These are phyloP conservation scores for Megastigmus dorsalis DNA, from an alignment of 2,888 invertebrate species.

Conservation along the genomic window DNA sequence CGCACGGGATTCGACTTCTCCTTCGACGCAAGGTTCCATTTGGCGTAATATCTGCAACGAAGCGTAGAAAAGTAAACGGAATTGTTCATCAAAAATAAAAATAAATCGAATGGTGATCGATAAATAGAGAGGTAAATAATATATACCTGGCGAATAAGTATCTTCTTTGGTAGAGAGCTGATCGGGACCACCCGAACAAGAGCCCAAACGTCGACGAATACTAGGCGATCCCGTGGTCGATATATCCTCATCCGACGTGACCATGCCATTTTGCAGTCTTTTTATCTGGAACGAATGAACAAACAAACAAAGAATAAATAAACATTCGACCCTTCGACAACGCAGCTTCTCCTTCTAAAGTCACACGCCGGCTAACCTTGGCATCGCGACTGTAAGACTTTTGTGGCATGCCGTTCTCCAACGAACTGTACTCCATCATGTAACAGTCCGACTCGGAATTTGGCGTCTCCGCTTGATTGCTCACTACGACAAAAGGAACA, in stretches of 20 bases:
- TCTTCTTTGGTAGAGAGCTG: constrained; percentile 75
- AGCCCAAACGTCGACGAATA: constrained; percentile 81
- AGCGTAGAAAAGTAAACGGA: constrained; percentile 34
- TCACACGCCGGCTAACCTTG: constrained; percentile 64
- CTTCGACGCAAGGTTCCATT: constrained; percentile 90
- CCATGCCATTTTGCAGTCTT: constrained; percentile 75
- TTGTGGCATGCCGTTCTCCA: constrained; percentile 82
- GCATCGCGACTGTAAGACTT: constrained; percentile 71
- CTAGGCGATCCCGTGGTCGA: constrained; percentile 81
- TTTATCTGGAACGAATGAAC: constrained; percentile 66
- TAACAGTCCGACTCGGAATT: constrained; percentile 85
- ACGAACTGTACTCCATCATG: constrained; percentile 85
- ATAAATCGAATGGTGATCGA: not conserved
- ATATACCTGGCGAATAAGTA: constrained; percentile 77
- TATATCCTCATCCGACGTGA: constrained; percentile 80
- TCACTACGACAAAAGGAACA: constrained; percentile 74
- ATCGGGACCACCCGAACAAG: constrained; percentile 75
- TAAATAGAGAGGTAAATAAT: not conserved
- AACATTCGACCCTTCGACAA: not conserved
- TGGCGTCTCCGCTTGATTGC: constrained; percentile 82
- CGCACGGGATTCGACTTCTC: constrained; percentile 86
- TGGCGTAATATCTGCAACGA: constrained; percentile 86
- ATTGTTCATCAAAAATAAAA: not conserved
- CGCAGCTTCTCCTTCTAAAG: not conserved
- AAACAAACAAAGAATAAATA: not conserved